Evolutionary conservation across 2,113 vertebrate genomes (phyloP).

Genomic region (Cochlearius cochlearius): DNA sequence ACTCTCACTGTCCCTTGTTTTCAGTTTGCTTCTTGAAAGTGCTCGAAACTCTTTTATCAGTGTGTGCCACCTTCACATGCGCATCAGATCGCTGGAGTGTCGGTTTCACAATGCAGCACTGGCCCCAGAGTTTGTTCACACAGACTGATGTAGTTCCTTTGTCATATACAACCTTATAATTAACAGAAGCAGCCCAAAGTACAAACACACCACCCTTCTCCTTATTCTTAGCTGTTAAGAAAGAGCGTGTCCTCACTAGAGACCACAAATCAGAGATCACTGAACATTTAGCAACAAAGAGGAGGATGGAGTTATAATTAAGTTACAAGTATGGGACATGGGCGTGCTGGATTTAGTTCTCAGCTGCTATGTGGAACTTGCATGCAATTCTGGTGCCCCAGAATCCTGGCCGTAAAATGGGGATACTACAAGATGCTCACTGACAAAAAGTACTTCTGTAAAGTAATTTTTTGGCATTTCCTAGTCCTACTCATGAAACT

Average conservation of each 20-base stretch:
- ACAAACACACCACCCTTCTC: not conserved
- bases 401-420: not conserved
- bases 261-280: not conserved
- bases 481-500: not conserved
- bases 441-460: not conserved
- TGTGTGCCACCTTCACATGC: not conserved
- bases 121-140: not conserved
- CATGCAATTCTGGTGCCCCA: not conserved
- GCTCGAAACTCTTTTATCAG: not conserved
- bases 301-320: not conserved
- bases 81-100: not conserved
- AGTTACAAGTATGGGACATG: not conserved
- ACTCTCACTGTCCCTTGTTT: not conserved
- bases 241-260: not conserved
- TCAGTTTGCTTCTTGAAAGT: not conserved
- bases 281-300: not conserved
- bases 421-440: not conserved
- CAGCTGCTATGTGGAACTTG: not conserved
- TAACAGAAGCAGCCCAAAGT: conserved; percentile 14
- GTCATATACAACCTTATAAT: conserved; percentile 20
- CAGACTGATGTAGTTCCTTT: not conserved
- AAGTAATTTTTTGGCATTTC: not conserved
- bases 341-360: not conserved
- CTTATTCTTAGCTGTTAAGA: conserved; percentile 12
- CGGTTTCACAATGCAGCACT: not conserved